A percentile compares a stretch with the other conserved stretches of the same genome.
phyloP scores from a whole-genome alignment of 2,888 invertebrate species.

The Ophion obscuratus region DNA sequence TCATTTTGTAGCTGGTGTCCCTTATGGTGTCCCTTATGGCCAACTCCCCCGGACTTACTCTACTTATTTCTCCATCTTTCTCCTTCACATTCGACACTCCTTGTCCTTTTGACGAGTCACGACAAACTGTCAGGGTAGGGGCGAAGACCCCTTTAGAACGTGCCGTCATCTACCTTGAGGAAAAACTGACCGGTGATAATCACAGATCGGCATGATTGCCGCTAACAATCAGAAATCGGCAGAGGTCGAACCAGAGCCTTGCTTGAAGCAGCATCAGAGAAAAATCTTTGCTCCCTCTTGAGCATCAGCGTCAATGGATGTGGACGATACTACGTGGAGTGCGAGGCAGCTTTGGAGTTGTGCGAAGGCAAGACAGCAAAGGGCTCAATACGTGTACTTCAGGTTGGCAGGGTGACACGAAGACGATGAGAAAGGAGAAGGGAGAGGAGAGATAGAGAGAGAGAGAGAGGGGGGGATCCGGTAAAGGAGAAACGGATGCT shows the following conservation, averaged over 20 bases:
- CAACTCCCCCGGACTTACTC: too few relatives aligned
- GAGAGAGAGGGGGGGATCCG: constrained; percentile 57
- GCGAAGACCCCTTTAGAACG: background rate
- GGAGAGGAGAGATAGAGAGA: background rate
- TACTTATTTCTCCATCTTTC: too few relatives aligned
- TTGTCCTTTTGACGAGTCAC: background rate
- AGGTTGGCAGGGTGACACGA: constrained; percentile 63
- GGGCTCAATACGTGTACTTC: constrained; percentile 40
- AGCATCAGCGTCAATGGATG: constrained; percentile 35
- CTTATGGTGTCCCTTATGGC: too few relatives aligned
- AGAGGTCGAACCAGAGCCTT: constrained; percentile 36
- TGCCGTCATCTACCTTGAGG: constrained; percentile 6
- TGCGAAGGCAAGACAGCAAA: constrained; percentile 36
- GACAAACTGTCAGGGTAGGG: too few relatives aligned
- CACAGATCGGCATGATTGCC: background rate
- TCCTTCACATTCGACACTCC: background rate
- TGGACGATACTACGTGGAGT: constrained; percentile 33
- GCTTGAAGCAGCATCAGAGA: constrained; percentile 19
- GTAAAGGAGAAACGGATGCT: constrained; percentile 66
- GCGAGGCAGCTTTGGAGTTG: constrained; percentile 22
- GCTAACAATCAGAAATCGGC: background rate
- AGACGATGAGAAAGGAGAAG: constrained; percentile 23
- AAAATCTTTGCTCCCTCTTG: constrained; percentile 33
- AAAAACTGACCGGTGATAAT: constrained; percentile 48
- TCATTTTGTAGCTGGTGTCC: too few relatives aligned